phyloP scores from a whole-genome alignment of 2,888 invertebrate species.

The Leucania comma region DNA sequence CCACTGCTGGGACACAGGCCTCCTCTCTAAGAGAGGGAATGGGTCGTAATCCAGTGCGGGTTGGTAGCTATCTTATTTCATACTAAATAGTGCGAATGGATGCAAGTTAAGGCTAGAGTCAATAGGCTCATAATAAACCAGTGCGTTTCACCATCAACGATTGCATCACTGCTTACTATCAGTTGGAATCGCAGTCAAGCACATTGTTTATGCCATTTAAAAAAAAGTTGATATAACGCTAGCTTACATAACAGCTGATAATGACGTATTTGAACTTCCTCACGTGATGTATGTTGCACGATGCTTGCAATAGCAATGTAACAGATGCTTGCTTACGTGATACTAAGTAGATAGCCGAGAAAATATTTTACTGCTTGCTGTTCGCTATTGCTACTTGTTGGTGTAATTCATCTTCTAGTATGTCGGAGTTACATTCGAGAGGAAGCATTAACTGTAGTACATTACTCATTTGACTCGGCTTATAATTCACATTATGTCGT shows the following conservation, averaged over 20 bases:
- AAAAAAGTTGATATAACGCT: slow-evolving; percentile 18
- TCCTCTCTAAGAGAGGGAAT: too few relatives aligned
- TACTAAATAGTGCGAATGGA: slow-evolving; percentile 9
- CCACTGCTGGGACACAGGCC: too few relatives aligned
- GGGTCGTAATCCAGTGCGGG: too few relatives aligned
- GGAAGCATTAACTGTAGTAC: background rate
- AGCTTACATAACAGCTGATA: slow-evolving; percentile 39
- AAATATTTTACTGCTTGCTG: slow-evolving; percentile 19
- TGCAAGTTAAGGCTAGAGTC: slow-evolving; percentile 3
- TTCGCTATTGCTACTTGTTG: slow-evolving; percentile 1
- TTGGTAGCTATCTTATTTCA: too few relatives aligned
- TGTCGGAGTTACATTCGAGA: background rate
- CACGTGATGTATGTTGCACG: slow-evolving; percentile 36
- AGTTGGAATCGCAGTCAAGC: too few relatives aligned
- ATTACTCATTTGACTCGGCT: background rate
- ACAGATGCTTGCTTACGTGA: slow-evolving; percentile 11
- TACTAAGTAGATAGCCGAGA: slow-evolving; percentile 16
- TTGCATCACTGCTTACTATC: too few relatives aligned
- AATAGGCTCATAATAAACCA: too few relatives aligned
- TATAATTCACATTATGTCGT: background rate
- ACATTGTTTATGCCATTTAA: too few relatives aligned
- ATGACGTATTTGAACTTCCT: slow-evolving; percentile 29
- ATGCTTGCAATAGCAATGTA: slow-evolving; percentile 31
- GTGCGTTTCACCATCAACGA: too few relatives aligned
- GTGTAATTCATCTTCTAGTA: slow-evolving; percentile 24